Percentiles rank a stretch among this genome's conserved stretches.
Evolutionary conservation across 2,888 invertebrate genomes (phyloP).

Genomic region (Pristionchus japonicus): DNA sequence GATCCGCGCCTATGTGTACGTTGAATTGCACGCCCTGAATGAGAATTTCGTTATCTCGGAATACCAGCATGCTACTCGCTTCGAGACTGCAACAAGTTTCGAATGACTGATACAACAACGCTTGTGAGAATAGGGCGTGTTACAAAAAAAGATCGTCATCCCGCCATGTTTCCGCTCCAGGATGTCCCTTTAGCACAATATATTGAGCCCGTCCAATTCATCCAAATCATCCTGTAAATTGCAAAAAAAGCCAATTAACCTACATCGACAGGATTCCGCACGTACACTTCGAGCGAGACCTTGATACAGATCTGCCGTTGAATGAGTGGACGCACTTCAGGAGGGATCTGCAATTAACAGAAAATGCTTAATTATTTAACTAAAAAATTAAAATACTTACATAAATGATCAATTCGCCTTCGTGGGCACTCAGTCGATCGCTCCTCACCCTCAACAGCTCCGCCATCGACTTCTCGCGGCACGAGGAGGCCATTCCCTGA

Average conservation of each 20-base stretch:
- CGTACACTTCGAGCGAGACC: constrained; percentile 58
- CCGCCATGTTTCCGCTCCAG: not conserved
- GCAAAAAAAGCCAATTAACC: not conserved
- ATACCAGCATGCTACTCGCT: not conserved
- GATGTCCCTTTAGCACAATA: not conserved
- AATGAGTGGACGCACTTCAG: constrained; percentile 49
- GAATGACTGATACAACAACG: no score
- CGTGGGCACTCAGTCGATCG: not conserved
- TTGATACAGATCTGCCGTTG: constrained; percentile 52
- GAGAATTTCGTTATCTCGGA: not conserved
- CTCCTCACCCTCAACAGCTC: constrained; percentile 5
- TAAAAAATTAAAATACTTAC: not conserved
- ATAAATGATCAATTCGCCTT: constrained; percentile 16
- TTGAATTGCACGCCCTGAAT: constrained; percentile 60
- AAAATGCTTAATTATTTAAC: not conserved
- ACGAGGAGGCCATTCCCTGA: not conserved
- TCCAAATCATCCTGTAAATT: not conserved
- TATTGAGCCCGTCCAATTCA: not conserved
- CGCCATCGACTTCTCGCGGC: constrained; percentile 42
- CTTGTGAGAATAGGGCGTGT: no score
- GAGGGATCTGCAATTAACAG: constrained; percentile 61
- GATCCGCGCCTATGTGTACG: constrained; percentile 48
- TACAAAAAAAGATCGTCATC: no score
- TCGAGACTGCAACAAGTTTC: not conserved
- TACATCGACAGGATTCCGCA: constrained; percentile 52